Percentiles rank a stretch among this genome's conserved stretches.
phyloP scores from a whole-genome alignment of 1,140 invertebrate genomes.

The Homalodisca vitripennis region DNA sequence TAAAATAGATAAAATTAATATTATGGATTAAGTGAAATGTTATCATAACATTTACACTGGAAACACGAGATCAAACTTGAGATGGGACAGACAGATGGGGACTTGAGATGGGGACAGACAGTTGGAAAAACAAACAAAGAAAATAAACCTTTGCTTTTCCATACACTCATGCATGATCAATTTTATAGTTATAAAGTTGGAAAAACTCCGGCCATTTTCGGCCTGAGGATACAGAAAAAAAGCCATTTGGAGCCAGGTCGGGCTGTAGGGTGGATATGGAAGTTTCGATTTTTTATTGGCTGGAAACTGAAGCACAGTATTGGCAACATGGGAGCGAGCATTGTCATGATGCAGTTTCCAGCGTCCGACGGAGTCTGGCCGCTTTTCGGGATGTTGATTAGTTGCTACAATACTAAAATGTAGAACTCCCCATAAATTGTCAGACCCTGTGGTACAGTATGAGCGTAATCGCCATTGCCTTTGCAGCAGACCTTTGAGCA shows the following conservation, averaged over 20 bases:
- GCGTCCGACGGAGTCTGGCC: constrained; percentile 10
- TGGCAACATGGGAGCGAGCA: constrained; percentile 20
- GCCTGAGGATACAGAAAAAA: constrained; percentile 17
- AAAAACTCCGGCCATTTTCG: not conserved
- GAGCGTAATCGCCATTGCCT: constrained; percentile 28
- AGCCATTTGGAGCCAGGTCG: constrained; percentile 5
- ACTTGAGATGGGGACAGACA: too few species aligned
- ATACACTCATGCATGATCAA: too few species aligned
- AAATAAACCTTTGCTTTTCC: too few species aligned
- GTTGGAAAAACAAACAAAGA: too few species aligned
- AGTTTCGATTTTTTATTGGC: not conserved
- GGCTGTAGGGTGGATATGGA: constrained; percentile 30
- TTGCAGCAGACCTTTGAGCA: constrained; percentile 21
- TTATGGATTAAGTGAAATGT: too few species aligned
- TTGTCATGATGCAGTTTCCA: constrained; percentile 27
- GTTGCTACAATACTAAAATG: constrained; percentile 18
- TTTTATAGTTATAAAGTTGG: too few species aligned
- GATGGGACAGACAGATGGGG: too few species aligned
- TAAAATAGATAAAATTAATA: too few species aligned
- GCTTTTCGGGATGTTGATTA: constrained; percentile 29
- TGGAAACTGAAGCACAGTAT: constrained; percentile 13
- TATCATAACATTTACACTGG: too few species aligned
- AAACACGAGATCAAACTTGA: too few species aligned
- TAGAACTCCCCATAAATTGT: constrained; percentile 12
- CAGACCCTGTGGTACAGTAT: constrained; percentile 25